Conservation (phyloP, 2,888 invertebrate species). For the Leistus spinibarbis region DNA sequence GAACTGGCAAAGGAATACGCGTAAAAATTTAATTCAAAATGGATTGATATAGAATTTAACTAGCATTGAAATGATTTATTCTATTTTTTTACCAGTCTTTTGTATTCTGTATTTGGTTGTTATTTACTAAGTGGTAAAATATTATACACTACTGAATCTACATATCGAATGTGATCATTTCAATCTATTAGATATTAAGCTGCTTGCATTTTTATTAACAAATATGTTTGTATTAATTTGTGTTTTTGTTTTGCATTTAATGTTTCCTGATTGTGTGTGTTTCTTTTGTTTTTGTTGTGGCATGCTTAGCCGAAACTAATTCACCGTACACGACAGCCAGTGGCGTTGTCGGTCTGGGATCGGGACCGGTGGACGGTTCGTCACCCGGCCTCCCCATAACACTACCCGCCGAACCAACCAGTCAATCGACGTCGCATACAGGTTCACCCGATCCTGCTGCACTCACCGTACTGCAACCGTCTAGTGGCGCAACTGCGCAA, state of each 20-base stretch:
- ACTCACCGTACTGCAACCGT: slow-evolving; percentile 65
- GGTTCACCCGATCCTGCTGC: slow-evolving; percentile 59
- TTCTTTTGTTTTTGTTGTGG: slow-evolving; percentile 39
- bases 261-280: slow-evolving; percentile 48
- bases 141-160: too few relatives aligned
- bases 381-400: slow-evolving; percentile 61
- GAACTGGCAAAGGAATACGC: too few relatives aligned
- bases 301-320: slow-evolving; percentile 54
- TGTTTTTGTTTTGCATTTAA: slow-evolving; percentile 45
- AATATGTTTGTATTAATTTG: slow-evolving; percentile 28
- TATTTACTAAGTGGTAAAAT: too few relatives aligned
- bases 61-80: too few relatives aligned
- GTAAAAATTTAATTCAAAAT: too few relatives aligned
- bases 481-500: slow-evolving; percentile 60
- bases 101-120: too few relatives aligned
- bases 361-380: slow-evolving; percentile 57
- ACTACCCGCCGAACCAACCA: slow-evolving; percentile 53
- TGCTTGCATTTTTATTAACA: neutral
- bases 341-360: slow-evolving; percentile 48
- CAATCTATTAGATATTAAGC: neutral
- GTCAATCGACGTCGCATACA: slow-evolving; percentile 59
- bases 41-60: too few relatives aligned
- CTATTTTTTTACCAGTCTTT: too few relatives aligned
- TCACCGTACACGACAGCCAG: slow-evolving; percentile 54
- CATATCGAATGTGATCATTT: too few relatives aligned